A percentile compares a stretch with the other conserved stretches of the same genome.
Conservation (phyloP, 37 sponge, comb jelly and placozoan species). For the Cladorhizidae sp. region DNA sequence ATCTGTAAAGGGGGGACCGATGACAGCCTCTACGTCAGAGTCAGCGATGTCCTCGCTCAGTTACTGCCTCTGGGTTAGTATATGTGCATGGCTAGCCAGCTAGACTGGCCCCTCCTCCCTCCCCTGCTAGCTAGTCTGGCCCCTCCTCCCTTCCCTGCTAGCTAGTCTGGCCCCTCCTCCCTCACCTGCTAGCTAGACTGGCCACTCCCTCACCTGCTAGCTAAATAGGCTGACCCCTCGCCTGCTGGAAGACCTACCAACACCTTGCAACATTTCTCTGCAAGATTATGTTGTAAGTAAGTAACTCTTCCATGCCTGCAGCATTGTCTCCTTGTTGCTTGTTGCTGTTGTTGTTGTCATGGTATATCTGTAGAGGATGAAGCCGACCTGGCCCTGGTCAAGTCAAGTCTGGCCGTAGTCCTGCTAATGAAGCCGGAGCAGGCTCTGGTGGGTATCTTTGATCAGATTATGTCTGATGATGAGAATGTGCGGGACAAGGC, state of each 20-base stretch:
- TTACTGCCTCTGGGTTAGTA: constrained; percentile 54
- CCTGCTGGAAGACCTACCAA: not conserved
- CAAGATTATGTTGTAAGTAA: not conserved
- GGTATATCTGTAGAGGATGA: constrained; percentile 60
- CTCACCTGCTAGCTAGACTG: too few species aligned
- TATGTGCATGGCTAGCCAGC: not conserved
- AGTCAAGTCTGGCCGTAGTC: constrained; percentile 44
- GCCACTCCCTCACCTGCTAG: too few species aligned
- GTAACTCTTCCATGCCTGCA: not conserved
- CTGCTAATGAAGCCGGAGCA: constrained; percentile 30
- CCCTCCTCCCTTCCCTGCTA: too few species aligned
- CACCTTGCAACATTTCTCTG: not conserved
- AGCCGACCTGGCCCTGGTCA: constrained; percentile 54
- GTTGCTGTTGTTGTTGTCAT: not conserved
- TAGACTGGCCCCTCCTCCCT: too few species aligned
- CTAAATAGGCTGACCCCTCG: too few species aligned
- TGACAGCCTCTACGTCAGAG: constrained; percentile 24
- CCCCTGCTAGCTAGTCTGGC: too few species aligned
- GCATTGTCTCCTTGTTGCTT: not conserved
- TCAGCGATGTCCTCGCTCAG: constrained; percentile 73
- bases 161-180: too few species aligned
- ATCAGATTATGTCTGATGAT: constrained; percentile 64
- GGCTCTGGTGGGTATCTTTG: constrained; percentile 62
- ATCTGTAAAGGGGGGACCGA: constrained; percentile 35
- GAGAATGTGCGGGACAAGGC: constrained; percentile 49